Evolutionary conservation across 2,888 invertebrate species (phyloP).

Genomic region (Leucophora obtusa): DNA sequence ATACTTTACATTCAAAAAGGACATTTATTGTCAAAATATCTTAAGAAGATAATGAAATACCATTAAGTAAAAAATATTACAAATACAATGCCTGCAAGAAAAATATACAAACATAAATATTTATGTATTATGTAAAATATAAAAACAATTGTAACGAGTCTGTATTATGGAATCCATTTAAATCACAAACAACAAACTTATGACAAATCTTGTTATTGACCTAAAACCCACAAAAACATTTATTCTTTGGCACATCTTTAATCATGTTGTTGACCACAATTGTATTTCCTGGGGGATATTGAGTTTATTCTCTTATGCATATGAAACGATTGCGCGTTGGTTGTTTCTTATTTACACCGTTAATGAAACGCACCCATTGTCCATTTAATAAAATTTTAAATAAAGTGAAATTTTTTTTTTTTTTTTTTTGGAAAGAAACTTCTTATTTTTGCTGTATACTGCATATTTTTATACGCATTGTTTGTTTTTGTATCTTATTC

Average conservation of each 20-base stretch:
- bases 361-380: conserved; percentile 28
- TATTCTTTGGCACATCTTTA: conserved; percentile 20
- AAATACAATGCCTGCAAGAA: conserved; percentile 33
- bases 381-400: background rate
- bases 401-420: background rate
- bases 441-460: background rate
- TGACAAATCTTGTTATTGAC: conserved; percentile 48
- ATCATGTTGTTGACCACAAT: conserved; percentile 37
- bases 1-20: conserved; percentile 23
- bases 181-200: conserved; percentile 4
- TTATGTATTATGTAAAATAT: conserved; percentile 10
- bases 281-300: conserved; percentile 23
- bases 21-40: conserved; percentile 46
- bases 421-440: background rate
- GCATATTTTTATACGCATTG: background rate
- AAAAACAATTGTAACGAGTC: background rate
- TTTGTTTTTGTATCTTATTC: background rate
- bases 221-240: conserved; percentile 37
- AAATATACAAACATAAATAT: conserved; percentile 19
- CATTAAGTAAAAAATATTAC: background rate
- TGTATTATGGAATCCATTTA: background rate
- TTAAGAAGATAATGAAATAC: conserved; percentile 3
- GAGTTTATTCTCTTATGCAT: background rate
- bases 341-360: conserved; percentile 8
- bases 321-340: conserved; percentile 26